Percentiles rank a stretch among this genome's conserved stretches.
phyloP scores from a whole-genome alignment of 2,113 vertebrate species.

The Nannobrachium achirus region DNA sequence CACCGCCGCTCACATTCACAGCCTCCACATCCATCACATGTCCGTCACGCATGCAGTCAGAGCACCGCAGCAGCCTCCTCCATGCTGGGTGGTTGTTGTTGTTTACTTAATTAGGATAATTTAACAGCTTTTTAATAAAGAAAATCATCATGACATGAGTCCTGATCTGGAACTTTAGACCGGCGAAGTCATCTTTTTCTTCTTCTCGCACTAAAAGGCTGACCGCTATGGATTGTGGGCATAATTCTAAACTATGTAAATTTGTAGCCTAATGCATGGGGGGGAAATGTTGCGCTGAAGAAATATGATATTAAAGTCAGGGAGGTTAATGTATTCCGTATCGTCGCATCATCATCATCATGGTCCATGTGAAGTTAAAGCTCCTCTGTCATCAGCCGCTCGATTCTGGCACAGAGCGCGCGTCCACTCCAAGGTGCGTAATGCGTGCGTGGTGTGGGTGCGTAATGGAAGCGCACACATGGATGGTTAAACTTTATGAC shows the following conservation, averaged over 20 bases:
- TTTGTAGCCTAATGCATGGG: too few relatives aligned
- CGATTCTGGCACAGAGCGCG: slow-evolving; percentile 28
- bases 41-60: slow-evolving; percentile 54
- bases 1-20: slow-evolving; percentile 66
- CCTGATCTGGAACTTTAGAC: slow-evolving; percentile 44
- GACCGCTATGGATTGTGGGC: too few relatives aligned
- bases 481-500: not conserved
- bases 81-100: slow-evolving; percentile 4
- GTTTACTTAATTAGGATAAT: not conserved
- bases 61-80: too few relatives aligned
- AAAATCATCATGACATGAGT: not conserved
- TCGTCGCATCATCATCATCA: too few relatives aligned
- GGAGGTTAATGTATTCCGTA: slow-evolving; percentile 21
- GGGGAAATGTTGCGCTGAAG: not conserved
- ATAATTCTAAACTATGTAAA: too few relatives aligned
- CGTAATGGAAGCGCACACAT: slow-evolving; percentile 59
- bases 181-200: slow-evolving; percentile 9
- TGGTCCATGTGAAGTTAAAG: slow-evolving; percentile 7
- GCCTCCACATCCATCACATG: slow-evolving; percentile 67
- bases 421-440: slow-evolving; percentile 34
- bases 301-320: not conserved
- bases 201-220: not conserved
- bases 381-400: slow-evolving; percentile 30
- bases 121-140: not conserved
- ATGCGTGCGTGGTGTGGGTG: too few relatives aligned